Evolutionary conservation across 2,797 vertebrate species (phyloP), one percentile per base, ranked within the genome.

Genomic region (Apogon hyalosoma): DNA sequence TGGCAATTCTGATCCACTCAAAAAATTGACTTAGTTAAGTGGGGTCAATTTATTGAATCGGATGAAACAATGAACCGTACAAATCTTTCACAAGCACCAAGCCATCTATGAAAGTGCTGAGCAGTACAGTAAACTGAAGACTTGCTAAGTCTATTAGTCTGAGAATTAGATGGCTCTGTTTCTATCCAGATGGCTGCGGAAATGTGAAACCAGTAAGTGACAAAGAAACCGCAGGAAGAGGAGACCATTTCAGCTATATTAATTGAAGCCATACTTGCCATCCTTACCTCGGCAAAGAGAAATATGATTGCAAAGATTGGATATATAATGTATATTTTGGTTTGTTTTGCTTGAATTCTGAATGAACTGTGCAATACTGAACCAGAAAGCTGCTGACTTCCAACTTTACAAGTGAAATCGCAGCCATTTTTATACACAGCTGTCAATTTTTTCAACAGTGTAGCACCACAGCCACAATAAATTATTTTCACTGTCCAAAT

Each of bases 131-230:
- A 65, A 65, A 63, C 18, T 45, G 15, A 79, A 85, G 77, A 82
- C 63, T 80, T 84, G 85, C 16, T 84, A 80, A 77, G 31, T 43
- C 59, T 77, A 87, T 89, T 87, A 85, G 70, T 28, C 14, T 15
- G 18, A 67, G 62, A 70, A 56, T 45, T 47, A 41, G 18, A 49
- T 33, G 31, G 45, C 12, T 71, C 45, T 0, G 38, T 67, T 40
- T 79, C 67, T 14, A 28, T 59, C 73, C 67, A 69, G 62, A 62
- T 57, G 69, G 63, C 50, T 62, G 21, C 28, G 41, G 73, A 80
- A 78, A 89, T 66, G 36, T 52, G 61, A 87, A 67, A 77, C 79
- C 43, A 3, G 21, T 63, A 57, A 65, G 51, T 10, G 7, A 57
- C 54, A 54, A 58, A 83, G 40, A 57, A 66, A 63, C 69, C 55